Percentiles rank a stretch among this genome's conserved stretches.
These are phyloP conservation scores for Chamaea fasciata DNA, from an alignment of 2,113 vertebrate species.

Conservation along the genomic window DNA sequence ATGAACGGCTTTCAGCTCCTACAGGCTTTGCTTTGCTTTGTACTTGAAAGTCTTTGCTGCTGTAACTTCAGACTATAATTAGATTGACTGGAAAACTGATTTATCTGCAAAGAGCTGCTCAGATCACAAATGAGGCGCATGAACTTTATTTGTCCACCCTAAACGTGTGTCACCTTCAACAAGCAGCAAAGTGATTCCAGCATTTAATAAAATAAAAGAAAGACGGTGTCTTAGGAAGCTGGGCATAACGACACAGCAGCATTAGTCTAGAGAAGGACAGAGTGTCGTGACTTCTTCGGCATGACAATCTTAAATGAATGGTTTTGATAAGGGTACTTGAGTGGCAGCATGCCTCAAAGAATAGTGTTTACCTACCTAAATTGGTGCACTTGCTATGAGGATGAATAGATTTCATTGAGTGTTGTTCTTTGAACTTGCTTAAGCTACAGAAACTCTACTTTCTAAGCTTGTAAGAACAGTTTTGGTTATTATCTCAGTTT, in stretches of 20 bases:
- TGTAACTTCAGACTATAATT: conserved; percentile 47
- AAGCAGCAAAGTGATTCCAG: not conserved
- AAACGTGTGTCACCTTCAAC: conserved; percentile 30
- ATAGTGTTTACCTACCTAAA: not conserved
- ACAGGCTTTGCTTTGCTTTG: conserved; percentile 14
- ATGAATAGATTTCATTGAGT: not conserved
- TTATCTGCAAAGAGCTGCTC: conserved; percentile 29
- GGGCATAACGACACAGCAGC: not conserved
- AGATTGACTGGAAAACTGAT: conserved; percentile 47
- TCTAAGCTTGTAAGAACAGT: not conserved
- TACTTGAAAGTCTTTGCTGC: conserved; percentile 54
- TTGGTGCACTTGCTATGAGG: not conserved
- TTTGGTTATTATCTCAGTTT: not conserved
- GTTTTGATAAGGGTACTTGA: not conserved
- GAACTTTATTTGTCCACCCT: conserved; percentile 31
- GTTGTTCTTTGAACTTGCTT: not conserved
- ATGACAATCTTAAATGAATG: not conserved
- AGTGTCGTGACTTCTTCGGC: not conserved
- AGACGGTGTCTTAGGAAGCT: not conserved
- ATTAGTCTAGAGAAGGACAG: not conserved
- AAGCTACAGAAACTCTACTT: not conserved
- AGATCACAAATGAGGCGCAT: conserved; percentile 1
- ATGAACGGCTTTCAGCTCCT: not conserved
- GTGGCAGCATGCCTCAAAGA: not conserved
- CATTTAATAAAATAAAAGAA: conserved; percentile 18